Conservation (phyloP, 2,797 vertebrate genomes). For the Heterohyrax brucei region DNA sequence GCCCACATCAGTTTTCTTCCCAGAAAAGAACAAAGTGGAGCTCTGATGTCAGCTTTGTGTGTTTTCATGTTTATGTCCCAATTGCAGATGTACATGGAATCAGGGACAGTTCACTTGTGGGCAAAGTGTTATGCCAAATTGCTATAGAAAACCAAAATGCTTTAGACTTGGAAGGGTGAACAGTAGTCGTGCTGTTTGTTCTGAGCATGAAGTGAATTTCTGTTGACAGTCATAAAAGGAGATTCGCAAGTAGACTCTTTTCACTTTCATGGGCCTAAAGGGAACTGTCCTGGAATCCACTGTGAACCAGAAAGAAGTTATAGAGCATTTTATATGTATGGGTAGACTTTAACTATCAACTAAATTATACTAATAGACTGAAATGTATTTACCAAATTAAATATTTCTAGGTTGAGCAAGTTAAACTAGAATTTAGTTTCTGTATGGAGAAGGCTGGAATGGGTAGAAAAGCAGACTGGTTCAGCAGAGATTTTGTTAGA, state of each 20-base stretch:
- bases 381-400: constrained; percentile 60
- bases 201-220: constrained; percentile 42
- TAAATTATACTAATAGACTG: constrained; percentile 40
- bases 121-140: constrained; percentile 27
- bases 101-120: constrained; percentile 60
- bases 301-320: background rate
- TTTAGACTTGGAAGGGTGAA: constrained; percentile 7
- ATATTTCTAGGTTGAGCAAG: constrained; percentile 42
- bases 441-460: constrained; percentile 4
- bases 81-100: constrained; percentile 21
- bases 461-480: background rate
- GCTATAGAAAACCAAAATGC: background rate
- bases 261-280: constrained; percentile 21
- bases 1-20: constrained; percentile 66
- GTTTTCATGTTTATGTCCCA: constrained; percentile 62
- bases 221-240: constrained; percentile 7
- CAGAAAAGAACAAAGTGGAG: constrained; percentile 66
- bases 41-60: background rate
- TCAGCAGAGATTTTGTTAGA: background rate
- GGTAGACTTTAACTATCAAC: background rate
- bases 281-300: rapidly evolving
- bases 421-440: constrained; percentile 49
- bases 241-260: background rate
- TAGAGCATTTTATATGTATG: constrained; percentile 40
- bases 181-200: constrained; percentile 16